Evolutionary conservation across 2,113 vertebrate species (phyloP), one percentile per base, ranked within the genome.

Genomic region (Aplodontia rufa): DNA sequence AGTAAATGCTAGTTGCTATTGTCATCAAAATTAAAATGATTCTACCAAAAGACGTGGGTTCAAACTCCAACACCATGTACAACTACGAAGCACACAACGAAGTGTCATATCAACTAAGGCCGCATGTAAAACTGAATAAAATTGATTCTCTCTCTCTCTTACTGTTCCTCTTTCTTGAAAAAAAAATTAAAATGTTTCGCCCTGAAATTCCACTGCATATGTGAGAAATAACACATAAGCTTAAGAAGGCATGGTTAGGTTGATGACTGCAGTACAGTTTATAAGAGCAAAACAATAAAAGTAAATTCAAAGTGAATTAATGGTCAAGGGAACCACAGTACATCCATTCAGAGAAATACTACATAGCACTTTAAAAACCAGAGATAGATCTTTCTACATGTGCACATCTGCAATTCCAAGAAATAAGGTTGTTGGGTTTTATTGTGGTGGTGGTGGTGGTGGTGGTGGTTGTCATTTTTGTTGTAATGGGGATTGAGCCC

Each of bases 11-110:
- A 71, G 20, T 28, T 75, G 37, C 30, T 60, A 69, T 47, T 64
- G 55, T 66, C 17, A 72, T 88, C 87, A 85, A 91, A 92, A 89
- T 87, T 51, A 78, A 94, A 90, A 87, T 87, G 62, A n/a, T 87
- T 79, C 35, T n/a, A n/a, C n/a, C n/a, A n/a, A n/a, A n/a, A n/a
- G n/a, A n/a, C n/a, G n/a, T n/a, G n/a, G n/a, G n/a, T n/a, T n/a
- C n/a, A n/a, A n/a, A n/a, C n/a, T n/a, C n/a, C n/a, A n/a, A n/a
- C n/a, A n/a, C n/a, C n/a, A n/a, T n/a, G n/a, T n/a, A n/a, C n/a
- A n/a, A n/a, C n/a, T n/a, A n/a, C n/a, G n/a, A n/a, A n/a, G n/a
- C n/a, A n/a, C n/a, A n/a, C n/a, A n/a, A n/a, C n/a, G n/a, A n/a
- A n/a, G n/a, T n/a, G n/a, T n/a, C n/a, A n/a, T n/a, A n/a, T n/a